A percentile compares a stretch with the other conserved stretches of the same genome.
phyloP scores from a whole-genome alignment of 2,888 invertebrate species.

The Drosophila limbata region DNA sequence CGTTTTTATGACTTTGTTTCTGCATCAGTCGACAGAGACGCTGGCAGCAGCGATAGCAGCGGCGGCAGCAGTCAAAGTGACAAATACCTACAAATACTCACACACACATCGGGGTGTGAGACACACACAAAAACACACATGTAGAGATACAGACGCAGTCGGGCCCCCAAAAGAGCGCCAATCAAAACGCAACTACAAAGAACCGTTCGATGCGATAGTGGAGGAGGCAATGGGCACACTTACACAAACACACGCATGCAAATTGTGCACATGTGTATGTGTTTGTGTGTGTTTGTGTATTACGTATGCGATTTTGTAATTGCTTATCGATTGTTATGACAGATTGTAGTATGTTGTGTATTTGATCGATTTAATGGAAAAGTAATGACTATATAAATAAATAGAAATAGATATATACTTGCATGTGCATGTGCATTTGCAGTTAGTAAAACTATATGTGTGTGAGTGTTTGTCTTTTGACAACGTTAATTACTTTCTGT shows the following conservation, averaged over 20 bases:
- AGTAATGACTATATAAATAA: slow-evolving; percentile 17
- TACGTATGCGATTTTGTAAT: slow-evolving; percentile 22
- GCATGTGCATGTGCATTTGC: neutral
- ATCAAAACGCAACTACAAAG: slow-evolving; percentile 43
- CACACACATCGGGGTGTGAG: neutral
- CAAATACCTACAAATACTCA: slow-evolving; percentile 14
- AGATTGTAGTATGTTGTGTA: slow-evolving; percentile 8
- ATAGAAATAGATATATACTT: neutral
- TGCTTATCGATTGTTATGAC: slow-evolving; percentile 40
- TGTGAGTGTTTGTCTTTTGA: slow-evolving; percentile 1
- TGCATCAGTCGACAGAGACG: slow-evolving; percentile 10
- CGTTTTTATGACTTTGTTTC: slow-evolving; percentile 51
- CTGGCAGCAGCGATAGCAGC: slow-evolving; percentile 33
- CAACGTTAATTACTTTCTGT: slow-evolving; percentile 16
- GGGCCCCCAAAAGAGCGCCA: slow-evolving; percentile 61
- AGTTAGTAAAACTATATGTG: neutral
- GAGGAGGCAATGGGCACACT: slow-evolving; percentile 9
- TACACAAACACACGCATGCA: neutral
- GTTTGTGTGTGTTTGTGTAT: slow-evolving; percentile 7
- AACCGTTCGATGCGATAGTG: slow-evolving; percentile 36
- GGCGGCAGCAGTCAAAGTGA: slow-evolving; percentile 18
- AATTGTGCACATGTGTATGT: slow-evolving; percentile 1
- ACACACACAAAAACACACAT: slow-evolving; percentile 1
- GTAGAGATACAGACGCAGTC: slow-evolving; percentile 22
- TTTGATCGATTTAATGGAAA: slow-evolving; percentile 56